Base-by-base conservation (phyloP, 35 echinoderm and acorn worm genomes). In the Apostichopus californicus region DNA sequence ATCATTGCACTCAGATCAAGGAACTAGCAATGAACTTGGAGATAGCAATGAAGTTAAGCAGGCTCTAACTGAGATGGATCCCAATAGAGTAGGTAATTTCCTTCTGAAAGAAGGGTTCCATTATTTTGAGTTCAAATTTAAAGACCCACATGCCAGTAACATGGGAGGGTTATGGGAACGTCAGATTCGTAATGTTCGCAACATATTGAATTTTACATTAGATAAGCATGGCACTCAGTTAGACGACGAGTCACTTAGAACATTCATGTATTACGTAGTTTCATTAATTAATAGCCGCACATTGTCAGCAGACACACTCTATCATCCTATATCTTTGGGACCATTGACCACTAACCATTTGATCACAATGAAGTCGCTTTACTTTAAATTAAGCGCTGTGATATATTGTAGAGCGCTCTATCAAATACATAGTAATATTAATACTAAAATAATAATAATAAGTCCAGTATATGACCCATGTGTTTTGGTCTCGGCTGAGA, bases 331-430 rank as follows among this genome's bases (percentile, higher is more conserved):
- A 6, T 87, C 94, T 12, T 24, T 82, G 8, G 83, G 77, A 34
- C 94, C 96, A 73, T 61, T 98, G 5, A 93, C 92, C 1, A 92
- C 96, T n/a, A 97, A 97, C 52, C 91, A 97, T 64, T 70, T 97
- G 25, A 12, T 61, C 12, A 61, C 6, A 5, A 8, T 79, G 77
- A 79, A 79, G 22, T 79, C 77, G 26, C 26, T 28, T 28, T 28
- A 28, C 26, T 28, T 28, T 28, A 28, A 28, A 1, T 1, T 28
- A 28, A 28, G 26, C 26, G 26, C 26, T 28, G 26, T 28, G 26
- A 28, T 28, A 28, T 28, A 28, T 28, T 25, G 25, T 25, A 25
- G 25, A 25, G 25, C 25, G 25, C 25, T 25, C 25, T 25, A 25
- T 28, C 0, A 28, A 28, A 28, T 28, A 28, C 26, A 28, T 28